Evolutionary conservation across 2,888 invertebrate genomes (phyloP), one percentile per base, ranked within the genome.

Genomic region (Heliconius erato): DNA sequence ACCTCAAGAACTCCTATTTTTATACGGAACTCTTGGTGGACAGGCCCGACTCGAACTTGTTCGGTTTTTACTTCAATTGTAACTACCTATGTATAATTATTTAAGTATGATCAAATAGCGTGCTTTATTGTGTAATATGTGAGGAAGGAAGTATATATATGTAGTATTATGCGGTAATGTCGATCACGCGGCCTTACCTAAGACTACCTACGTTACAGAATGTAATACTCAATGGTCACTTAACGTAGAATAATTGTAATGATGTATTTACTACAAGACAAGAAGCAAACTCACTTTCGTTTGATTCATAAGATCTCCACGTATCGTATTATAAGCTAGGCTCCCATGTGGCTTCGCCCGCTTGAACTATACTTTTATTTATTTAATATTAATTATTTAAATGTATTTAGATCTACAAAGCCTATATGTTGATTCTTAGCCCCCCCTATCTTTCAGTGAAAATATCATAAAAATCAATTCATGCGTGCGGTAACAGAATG

Each of bases 101-200:
- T 40, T 82, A 80, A 82, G 72, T 85, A 83, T 82, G 83, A 81
- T 82, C 69, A 81, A 84, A 74, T 85, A 76, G 90, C 89, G 89
- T 91, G 90, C 87, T 88, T 90, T 85, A 90, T 94, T 93, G 92
- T 91, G 91, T 89, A 92, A 92, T 91, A 87, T 82, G 87, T 81
- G 87, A 92, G 92, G 93, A 93, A 93, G 94, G 93, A 94, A 94
- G 93, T 90, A 89, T 88, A 89, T 88, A 89, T 88, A 88, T 87
- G 88, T 87, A 88, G 88, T 88, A 89, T 91, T 90, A 91, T 89
- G 91, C 88, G 79, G 90, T 90, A 91, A 91, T 89, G 90, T 85
- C 88, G 89, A 85, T 90, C 90, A 90, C 88, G 88, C 90, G 87
- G 85, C 86, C 87, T 93, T 92, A 91, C 89, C 88, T 90, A 93